Evolutionary conservation across 2,113 vertebrate genomes (phyloP).

Genomic region (Alexandromys fortis): DNA sequence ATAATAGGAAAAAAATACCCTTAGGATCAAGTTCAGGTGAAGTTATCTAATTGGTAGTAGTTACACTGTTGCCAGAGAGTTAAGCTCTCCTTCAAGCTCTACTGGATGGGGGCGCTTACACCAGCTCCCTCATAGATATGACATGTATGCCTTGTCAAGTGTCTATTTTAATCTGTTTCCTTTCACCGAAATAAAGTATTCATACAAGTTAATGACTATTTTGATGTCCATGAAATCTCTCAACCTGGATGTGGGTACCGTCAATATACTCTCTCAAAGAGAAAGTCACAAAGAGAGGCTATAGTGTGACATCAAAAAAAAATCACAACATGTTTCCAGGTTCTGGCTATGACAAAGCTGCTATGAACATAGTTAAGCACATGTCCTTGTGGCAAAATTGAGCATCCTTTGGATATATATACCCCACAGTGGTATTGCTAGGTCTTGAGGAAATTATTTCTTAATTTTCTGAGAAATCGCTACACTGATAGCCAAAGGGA

Average conservation of each 20-base stretch:
- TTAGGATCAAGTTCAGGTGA: background rate
- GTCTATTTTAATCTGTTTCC: background rate
- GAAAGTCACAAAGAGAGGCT: background rate
- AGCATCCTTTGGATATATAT: too few relatives aligned
- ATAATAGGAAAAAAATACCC: background rate
- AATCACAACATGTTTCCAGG: too few relatives aligned
- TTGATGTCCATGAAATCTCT: background rate
- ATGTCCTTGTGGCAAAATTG: too few relatives aligned
- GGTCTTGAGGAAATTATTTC: too few relatives aligned
- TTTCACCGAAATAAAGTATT: background rate
- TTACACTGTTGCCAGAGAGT: background rate
- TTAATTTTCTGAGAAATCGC: too few relatives aligned
- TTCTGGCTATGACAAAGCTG: too few relatives aligned
- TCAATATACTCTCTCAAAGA: background rate
- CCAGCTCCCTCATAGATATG: background rate
- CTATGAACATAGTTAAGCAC: background rate
- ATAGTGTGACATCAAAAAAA: background rate
- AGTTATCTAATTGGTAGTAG: background rate
- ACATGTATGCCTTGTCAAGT: background rate
- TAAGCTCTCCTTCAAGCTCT: background rate
- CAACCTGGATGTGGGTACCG: background rate
- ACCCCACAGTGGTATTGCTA: too few relatives aligned
- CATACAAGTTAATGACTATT: background rate
- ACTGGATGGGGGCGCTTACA: background rate
- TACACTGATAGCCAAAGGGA: too few relatives aligned